These are phyloP conservation scores for Melanotaenia nigrans DNA, from an alignment of 2,797 vertebrate species.

Conservation along the genomic window DNA sequence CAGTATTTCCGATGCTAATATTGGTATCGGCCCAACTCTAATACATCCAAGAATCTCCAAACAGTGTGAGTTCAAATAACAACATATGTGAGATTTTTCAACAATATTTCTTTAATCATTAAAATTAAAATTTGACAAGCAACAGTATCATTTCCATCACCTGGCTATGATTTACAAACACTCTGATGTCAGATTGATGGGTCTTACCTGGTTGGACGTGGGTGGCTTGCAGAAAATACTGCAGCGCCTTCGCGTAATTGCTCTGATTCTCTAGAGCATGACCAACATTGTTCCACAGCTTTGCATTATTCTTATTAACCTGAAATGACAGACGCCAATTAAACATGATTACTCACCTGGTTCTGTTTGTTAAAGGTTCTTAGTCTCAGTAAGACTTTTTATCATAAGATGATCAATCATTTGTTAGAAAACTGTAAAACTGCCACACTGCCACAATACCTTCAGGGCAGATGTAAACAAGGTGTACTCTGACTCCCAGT, in stretches of 20 bases:
- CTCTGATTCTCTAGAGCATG: slow-evolving; percentile 98
- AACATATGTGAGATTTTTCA: not conserved
- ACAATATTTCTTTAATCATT: not conserved
- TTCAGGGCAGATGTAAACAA: slow-evolving; percentile 97
- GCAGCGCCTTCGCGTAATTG: slow-evolving; percentile 90
- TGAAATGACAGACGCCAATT: slow-evolving; percentile 61
- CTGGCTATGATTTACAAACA: not conserved
- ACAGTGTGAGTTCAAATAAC: not conserved
- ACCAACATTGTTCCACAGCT: slow-evolving; percentile 98
- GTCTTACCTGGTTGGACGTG: slow-evolving; percentile 94
- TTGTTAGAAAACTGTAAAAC: not conserved
- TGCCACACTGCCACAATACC: slow-evolving; percentile 60
- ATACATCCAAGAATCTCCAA: not conserved
- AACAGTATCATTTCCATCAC: not conserved
- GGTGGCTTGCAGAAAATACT: slow-evolving; percentile 95
- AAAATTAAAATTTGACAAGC: not conserved
- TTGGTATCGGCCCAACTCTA: too few relatives aligned
- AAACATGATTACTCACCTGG: not conserved
- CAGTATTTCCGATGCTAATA: too few relatives aligned
- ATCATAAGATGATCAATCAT: not conserved
- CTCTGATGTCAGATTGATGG: not conserved
- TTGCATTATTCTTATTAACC: slow-evolving; percentile 99
- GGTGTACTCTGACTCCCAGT: slow-evolving; percentile 98
- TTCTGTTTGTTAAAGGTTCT: not conserved
- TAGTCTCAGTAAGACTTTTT: not conserved